A percentile compares a stretch with the other conserved stretches of the same genome.
Evolutionary conservation across 2,113 vertebrate genomes (phyloP).

Genomic region (Chaenocephalus aceratus): DNA sequence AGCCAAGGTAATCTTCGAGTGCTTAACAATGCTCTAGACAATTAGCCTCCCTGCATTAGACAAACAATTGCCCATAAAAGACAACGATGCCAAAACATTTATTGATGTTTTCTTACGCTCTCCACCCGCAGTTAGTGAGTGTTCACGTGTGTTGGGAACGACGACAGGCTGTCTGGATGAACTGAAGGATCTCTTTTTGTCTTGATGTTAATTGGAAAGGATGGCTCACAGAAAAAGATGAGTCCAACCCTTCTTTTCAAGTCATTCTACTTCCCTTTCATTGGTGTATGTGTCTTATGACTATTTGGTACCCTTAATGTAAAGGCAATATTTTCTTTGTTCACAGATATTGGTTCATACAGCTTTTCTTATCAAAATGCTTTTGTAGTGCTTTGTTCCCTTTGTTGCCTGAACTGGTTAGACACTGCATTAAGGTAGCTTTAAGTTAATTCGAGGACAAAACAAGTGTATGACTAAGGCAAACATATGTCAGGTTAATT

Average conservation of each 20-base stretch:
- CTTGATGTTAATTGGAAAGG: conserved; percentile 70
- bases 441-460: conserved; percentile 51
- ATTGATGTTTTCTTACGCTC: conserved; percentile 58
- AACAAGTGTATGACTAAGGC: conserved; percentile 62
- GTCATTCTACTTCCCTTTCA: conserved; percentile 66
- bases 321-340: conserved; percentile 78
- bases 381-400: conserved; percentile 68
- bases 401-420: conserved; percentile 64
- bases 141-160: conserved; percentile 48
- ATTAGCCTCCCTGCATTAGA: conserved; percentile 70
- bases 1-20: conserved; percentile 71
- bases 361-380: conserved; percentile 73
- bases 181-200: conserved; percentile 50
- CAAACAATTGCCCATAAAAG: conserved; percentile 71
- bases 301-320: conserved; percentile 80
- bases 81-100: conserved; percentile 64
- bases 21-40: conserved; percentile 68
- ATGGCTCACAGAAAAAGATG: conserved; percentile 63
- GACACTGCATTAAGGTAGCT: conserved; percentile 65
- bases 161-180: conserved; percentile 62
- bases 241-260: conserved; percentile 67
- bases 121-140: conserved; percentile 57
- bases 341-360: conserved; percentile 81
- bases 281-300: conserved; percentile 65
- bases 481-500: conserved; percentile 46